Conservation (phyloP, 1,140 invertebrate species). For the Saccostrea cuccullata region DNA sequence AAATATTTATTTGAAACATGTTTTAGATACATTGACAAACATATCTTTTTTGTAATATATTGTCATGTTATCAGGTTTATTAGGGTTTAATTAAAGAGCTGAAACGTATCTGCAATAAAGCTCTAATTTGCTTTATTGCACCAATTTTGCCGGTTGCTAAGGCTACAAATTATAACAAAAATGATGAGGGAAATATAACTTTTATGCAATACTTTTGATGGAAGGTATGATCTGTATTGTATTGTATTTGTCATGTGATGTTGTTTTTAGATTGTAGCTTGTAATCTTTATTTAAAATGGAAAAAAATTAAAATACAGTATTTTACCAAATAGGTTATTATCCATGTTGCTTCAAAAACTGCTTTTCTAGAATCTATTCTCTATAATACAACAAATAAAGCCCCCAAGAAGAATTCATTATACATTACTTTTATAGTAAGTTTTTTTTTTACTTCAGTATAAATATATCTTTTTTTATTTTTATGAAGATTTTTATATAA, state of each 20-base stretch:
- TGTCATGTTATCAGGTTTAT: neutral
- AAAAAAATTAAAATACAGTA: no score
- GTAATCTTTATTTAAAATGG: neutral
- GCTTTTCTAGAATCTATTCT: no score
- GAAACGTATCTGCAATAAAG: no score
- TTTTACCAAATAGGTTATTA: no score
- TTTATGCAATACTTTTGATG: neutral
- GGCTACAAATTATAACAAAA: neutral
- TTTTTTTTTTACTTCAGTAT: no score
- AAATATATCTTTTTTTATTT: no score
- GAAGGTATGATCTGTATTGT: neutral
- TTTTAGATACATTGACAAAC: neutral
- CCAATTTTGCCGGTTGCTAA: neutral
- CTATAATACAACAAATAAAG: no score
- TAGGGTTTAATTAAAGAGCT: no score
- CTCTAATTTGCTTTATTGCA: neutral
- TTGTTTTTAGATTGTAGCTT: neutral
- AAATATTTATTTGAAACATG: constrained; percentile 21
- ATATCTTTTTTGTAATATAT: constrained; percentile 15
- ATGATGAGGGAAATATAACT: neutral
- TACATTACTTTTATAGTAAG: no score
- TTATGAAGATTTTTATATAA: no score
- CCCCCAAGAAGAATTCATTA: no score
- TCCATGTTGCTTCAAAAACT: no score
- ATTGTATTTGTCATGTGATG: neutral